Base-by-base conservation (phyloP, 2,797 vertebrate species). In the Hoplostethus mediterraneus region DNA sequence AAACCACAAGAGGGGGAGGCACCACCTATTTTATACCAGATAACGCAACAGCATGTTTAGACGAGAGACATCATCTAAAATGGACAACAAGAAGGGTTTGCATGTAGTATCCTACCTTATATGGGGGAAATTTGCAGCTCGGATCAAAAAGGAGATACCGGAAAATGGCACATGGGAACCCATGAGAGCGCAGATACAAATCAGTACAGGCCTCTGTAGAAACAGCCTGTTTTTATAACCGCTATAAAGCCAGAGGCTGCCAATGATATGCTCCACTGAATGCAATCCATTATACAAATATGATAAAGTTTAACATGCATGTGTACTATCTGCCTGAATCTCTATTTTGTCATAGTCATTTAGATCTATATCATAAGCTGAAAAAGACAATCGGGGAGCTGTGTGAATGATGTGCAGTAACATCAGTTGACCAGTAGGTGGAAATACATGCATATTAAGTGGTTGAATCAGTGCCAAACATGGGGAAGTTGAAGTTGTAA, bases 401-500 rank as follows among this genome's bases (percentile, higher is more conserved):
- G 36, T 3, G 7, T 38, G 14, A 31, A 40, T 58, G 58, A 60
- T 58, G 53, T 92, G 92, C 88, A 94, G 87, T 93, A 73, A 74
- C 69, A 71, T 48, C n/a, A 21, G 63, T 84, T 77, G n/a, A 70
- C 93, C 94, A 93, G 90, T 85, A 94, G 93, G 92, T 89, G 93
- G 93, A 87, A 90, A 93, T 91, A 74, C 81, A 82, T 91, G 88
- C 92, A 91, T 91, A 91, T 92, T 93, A 89, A 91, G 88, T 87
- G 80, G 75, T 61, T 88, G 87, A 87, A 85, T 75, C 72, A 67
- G 56, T 80, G 83, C 77, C 86, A 87, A 71, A 69, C 70, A 76
- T 21, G 21, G 21, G 21, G 21, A 21, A 21, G 21, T 21, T 21
- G 21, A 21, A 21, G 21, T 21, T 21, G 21, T 21, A 21, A 21